Evolutionary conservation across 2,888 invertebrate species (phyloP).

Genomic region (Clitarchus hookeri): DNA sequence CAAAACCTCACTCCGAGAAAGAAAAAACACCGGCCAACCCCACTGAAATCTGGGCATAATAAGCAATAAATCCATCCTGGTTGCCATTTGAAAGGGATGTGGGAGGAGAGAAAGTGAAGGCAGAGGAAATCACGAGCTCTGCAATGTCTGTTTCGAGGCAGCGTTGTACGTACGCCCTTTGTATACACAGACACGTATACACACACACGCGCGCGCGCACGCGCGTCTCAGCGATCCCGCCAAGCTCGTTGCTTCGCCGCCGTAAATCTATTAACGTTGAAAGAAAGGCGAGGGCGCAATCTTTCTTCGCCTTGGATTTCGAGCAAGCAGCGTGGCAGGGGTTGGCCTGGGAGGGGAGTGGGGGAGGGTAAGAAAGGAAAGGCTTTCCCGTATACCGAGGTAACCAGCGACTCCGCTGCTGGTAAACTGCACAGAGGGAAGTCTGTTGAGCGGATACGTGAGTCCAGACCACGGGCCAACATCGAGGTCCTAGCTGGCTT

Average conservation of each 20-base stretch:
- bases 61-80: no score
- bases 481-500: no score
- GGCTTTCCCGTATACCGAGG: no score
- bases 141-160: background rate
- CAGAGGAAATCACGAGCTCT: background rate
- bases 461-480: background rate
- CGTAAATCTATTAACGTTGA: conserved; percentile 2
- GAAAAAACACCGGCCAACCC: no score
- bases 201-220: background rate
- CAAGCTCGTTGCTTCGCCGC: background rate
- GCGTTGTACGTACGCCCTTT: background rate
- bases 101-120: no score
- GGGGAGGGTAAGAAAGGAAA: no score
- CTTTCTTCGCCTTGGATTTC: conserved; percentile 3
- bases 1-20: no score
- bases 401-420: background rate
- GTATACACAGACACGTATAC: background rate
- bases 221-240: background rate
- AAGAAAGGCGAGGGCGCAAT: background rate
- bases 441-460: background rate
- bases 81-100: no score
- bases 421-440: background rate
- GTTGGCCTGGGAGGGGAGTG: background rate
- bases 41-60: no score
- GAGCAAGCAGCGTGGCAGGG: background rate